These are phyloP conservation scores for Gymnobelideus leadbeateri DNA, from an alignment of 2,113 vertebrate species.

Conservation along the genomic window DNA sequence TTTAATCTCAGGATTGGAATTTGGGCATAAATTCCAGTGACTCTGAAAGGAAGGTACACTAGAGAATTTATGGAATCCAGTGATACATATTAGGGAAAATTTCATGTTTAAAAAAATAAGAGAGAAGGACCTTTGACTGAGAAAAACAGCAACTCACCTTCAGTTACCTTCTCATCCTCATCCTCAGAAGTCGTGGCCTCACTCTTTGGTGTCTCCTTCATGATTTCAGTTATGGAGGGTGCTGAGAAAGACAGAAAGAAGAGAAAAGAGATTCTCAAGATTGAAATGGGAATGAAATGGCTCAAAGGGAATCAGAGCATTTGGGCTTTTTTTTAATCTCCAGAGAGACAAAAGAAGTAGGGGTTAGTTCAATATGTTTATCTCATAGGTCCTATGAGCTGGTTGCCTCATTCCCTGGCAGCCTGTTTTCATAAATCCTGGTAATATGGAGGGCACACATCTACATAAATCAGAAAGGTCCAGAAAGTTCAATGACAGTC, in stretches of 20 bases:
- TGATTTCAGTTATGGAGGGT: background rate
- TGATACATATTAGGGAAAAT: background rate
- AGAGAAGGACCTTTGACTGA: background rate
- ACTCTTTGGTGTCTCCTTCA: background rate
- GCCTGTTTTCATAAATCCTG: too few species aligned
- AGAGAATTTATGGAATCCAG: background rate
- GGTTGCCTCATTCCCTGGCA: too few species aligned
- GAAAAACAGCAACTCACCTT: background rate
- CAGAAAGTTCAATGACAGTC: too few species aligned
- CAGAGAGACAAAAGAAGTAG: background rate
- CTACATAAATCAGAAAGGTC: too few species aligned
- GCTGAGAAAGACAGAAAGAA: background rate
- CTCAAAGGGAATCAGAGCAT: background rate
- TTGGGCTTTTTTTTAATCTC: background rate
- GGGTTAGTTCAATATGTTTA: background rate
- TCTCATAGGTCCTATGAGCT: too few species aligned
- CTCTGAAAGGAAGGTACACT: background rate
- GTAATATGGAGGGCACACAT: too few species aligned
- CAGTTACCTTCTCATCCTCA: background rate
- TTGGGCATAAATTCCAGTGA: too few species aligned
- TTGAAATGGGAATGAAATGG: background rate
- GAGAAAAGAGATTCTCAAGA: background rate
- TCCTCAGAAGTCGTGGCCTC: too few species aligned
- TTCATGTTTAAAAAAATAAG: background rate
- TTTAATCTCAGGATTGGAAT: background rate